Evolutionary conservation across 2,113 vertebrate species (phyloP).

Genomic region (Muscicapa adusta): DNA sequence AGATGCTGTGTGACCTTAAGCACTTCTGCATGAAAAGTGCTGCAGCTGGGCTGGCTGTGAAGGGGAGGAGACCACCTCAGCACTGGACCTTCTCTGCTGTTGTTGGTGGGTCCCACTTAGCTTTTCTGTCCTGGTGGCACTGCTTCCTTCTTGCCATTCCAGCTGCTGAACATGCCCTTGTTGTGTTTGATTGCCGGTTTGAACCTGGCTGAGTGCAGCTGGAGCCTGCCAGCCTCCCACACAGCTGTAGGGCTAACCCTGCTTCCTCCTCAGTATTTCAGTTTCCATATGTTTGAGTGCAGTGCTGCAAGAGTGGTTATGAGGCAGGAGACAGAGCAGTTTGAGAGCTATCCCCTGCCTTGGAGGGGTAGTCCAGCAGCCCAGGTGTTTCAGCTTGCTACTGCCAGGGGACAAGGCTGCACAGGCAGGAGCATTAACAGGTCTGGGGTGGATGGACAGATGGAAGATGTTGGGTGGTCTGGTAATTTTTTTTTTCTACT

Average conservation of each 20-base stretch:
- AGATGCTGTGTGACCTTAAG: not conserved
- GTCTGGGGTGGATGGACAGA: not conserved
- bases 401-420: not conserved
- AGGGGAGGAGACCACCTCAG: not conserved
- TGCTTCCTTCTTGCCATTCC: not conserved
- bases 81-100: not conserved
- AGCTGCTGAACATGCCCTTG: not conserved
- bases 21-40: not conserved
- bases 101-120: not conserved
- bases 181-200: not conserved
- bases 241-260: not conserved
- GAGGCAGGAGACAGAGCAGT: not conserved
- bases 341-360: not conserved
- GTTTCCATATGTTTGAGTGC: not conserved
- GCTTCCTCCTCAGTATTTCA: not conserved
- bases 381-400: rapidly evolving
- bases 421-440: not conserved
- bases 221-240: not conserved
- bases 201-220: not conserved
- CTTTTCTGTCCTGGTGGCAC: rapidly evolving
- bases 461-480: not conserved
- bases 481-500: not conserved
- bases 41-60: not conserved
- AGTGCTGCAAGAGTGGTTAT: not conserved
- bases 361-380: rapidly evolving